phyloP scores from a whole-genome alignment of 2,888 invertebrate genomes.

The Caenorhabditis macrosperma region DNA sequence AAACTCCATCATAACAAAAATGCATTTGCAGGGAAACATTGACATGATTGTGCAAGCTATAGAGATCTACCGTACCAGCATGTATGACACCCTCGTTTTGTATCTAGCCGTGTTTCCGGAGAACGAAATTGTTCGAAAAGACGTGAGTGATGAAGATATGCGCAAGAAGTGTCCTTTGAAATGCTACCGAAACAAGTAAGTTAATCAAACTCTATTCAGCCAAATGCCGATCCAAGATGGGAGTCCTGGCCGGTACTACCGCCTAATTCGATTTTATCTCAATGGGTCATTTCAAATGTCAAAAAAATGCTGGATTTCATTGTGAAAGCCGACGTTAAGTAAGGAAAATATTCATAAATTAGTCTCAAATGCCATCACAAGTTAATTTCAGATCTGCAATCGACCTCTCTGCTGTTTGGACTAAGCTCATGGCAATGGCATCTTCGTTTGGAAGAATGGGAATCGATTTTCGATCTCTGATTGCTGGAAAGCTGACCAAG shows the following conservation, averaged over 20 bases:
- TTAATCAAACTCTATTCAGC: conserved; percentile 57
- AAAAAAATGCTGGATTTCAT: conserved; percentile 73
- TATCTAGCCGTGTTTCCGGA: conserved; percentile 80
- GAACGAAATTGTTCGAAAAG: conserved; percentile 71
- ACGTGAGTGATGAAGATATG: conserved; percentile 60
- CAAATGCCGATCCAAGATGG: conserved; percentile 76
- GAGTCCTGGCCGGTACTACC: conserved; percentile 77
- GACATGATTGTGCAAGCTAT: conserved; percentile 75
- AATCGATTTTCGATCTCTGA: conserved; percentile 76
- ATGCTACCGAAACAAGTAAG: neutral
- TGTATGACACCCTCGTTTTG: conserved; percentile 79
- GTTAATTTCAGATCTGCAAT: conserved; percentile 62
- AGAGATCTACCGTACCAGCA: conserved; percentile 77
- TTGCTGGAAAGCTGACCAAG: conserved; percentile 68
- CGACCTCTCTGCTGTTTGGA: conserved; percentile 75
- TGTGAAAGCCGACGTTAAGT: conserved; percentile 72
- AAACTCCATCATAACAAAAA: neutral
- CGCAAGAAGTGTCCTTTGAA: neutral
- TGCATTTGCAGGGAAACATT: conserved; percentile 53
- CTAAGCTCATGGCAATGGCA: conserved; percentile 76
- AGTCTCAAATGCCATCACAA: neutral
- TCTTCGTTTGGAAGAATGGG: conserved; percentile 79
- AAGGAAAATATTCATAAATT: neutral
- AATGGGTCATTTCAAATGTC: conserved; percentile 77
- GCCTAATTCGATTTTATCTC: conserved; percentile 75